Evolutionary conservation across 2,113 vertebrate genomes (phyloP).

Genomic region (Geococcyx californianus): DNA sequence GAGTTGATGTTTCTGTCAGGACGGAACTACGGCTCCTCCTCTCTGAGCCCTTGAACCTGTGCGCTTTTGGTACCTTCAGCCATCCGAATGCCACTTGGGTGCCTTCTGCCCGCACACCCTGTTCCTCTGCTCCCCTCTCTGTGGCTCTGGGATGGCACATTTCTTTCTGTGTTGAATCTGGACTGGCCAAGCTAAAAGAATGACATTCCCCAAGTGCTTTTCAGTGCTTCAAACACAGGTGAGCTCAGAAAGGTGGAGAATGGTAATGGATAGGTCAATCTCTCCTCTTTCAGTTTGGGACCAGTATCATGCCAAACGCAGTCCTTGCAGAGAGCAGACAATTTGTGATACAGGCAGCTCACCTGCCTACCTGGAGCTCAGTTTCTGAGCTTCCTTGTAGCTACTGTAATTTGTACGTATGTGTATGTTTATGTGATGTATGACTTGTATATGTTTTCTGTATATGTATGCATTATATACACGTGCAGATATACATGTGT

Average conservation of each 20-base stretch:
- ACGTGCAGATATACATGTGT: accelerated
- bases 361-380: not conserved
- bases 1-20: not conserved
- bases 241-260: not conserved
- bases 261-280: accelerated
- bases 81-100: not conserved
- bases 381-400: not conserved
- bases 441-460: not conserved
- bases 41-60: not conserved
- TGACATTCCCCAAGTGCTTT: not conserved
- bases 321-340: not conserved
- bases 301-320: not conserved
- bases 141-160: not conserved
- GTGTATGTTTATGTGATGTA: not conserved
- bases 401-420: not conserved
- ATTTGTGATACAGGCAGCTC: not conserved
- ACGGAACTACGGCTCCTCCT: not conserved
- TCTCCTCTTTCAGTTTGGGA: not conserved
- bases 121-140: not conserved
- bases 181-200: not conserved
- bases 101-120: not conserved
- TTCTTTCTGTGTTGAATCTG: not conserved
- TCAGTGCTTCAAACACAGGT: not conserved
- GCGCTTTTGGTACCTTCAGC: not conserved
- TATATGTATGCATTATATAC: too few species aligned